A percentile compares a stretch with the other conserved stretches of the same genome.
phyloP scores from a whole-genome alignment of 2,888 invertebrate species.

The Thecocarcelia acutangulata region DNA sequence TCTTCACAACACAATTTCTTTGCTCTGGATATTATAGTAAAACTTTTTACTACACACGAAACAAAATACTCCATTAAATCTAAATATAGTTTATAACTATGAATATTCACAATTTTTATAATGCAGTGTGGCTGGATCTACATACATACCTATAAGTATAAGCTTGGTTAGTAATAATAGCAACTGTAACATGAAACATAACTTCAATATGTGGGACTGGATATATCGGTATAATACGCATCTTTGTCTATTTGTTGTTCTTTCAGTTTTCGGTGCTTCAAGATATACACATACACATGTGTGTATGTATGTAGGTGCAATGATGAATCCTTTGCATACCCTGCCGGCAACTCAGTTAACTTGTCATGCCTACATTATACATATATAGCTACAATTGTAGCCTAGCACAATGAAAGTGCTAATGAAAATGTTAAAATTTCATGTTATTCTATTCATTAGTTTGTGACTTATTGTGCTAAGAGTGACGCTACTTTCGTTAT shows the following conservation, averaged over 20 bases:
- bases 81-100: conserved; percentile 67
- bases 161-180: conserved; percentile 15
- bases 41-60: conserved; percentile 19
- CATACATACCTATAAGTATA: conserved; percentile 8
- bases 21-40: conserved; percentile 44
- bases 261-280: conserved; percentile 28
- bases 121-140: conserved; percentile 31
- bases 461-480: no score
- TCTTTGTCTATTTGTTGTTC: conserved; percentile 41
- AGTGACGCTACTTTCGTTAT: no score
- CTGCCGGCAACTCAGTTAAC: no score
- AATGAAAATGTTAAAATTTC: no score
- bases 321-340: no score
- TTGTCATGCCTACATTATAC: no score
- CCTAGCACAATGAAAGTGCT: no score
- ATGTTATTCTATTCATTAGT: no score
- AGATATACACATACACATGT: conserved; percentile 19
- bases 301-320: conserved; percentile 4
- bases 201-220: conserved; percentile 75
- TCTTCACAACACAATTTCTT: conserved; percentile 46
- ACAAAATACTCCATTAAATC: conserved; percentile 59
- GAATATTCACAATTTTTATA: conserved; percentile 66
- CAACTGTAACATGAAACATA: conserved; percentile 49
- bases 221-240: conserved; percentile 77
- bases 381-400: no score